phyloP scores from a whole-genome alignment of 2,113 vertebrate genomes.

The Choloepus hoffmanni region DNA sequence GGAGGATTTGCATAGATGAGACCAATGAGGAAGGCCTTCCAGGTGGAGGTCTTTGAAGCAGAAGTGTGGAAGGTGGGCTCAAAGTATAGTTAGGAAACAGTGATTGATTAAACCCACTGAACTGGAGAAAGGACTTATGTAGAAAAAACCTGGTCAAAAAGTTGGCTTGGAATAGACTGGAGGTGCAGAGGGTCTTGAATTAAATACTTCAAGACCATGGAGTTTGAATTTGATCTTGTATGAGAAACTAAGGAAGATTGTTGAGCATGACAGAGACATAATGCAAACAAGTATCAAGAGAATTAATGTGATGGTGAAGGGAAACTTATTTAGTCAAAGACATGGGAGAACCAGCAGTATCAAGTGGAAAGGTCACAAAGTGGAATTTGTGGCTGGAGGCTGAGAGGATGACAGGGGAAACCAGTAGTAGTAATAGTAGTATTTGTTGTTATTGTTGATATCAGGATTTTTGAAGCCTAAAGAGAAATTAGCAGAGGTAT shows the following conservation, averaged over 20 bases:
- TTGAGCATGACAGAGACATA: neutral
- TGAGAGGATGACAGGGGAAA: neutral
- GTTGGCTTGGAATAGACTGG: neutral
- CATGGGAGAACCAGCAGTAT: rapidly evolving
- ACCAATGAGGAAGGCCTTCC: neutral
- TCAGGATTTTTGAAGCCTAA: neutral
- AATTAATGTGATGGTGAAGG: neutral
- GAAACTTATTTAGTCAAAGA: rapidly evolving
- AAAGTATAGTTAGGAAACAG: neutral
- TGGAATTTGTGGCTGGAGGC: neutral
- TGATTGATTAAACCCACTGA: neutral
- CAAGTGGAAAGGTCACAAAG: rapidly evolving
- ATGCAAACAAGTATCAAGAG: neutral
- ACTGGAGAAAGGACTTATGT: neutral
- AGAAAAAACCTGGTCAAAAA: neutral
- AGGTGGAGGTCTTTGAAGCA: neutral
- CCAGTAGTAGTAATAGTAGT: no score
- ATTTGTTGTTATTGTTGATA: neutral
- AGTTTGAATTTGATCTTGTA: neutral
- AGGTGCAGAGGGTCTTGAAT: neutral
- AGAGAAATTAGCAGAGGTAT: neutral
- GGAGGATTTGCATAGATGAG: neutral
- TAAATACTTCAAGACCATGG: neutral
- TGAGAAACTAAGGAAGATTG: neutral
- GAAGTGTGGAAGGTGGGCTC: neutral